These are phyloP conservation scores for Volucella zonaria DNA, from an alignment of 2,888 invertebrate genomes.

Conservation along the genomic window DNA sequence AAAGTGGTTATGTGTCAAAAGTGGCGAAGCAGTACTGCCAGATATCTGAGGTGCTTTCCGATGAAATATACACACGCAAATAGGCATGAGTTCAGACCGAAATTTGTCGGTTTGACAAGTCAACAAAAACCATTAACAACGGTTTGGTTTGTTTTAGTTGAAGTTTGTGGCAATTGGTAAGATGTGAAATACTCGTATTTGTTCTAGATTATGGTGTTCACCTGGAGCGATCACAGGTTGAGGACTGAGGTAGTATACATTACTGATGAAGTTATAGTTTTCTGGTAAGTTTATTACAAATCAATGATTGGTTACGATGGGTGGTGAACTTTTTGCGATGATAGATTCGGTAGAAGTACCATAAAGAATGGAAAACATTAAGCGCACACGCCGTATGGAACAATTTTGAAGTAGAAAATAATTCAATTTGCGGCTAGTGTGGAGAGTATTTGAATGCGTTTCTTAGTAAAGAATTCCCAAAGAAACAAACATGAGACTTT, in stretches of 20 bases:
- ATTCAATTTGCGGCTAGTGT: too few relatives aligned
- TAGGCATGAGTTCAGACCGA: constrained; percentile 27
- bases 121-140: constrained; percentile 29
- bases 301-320: too few relatives aligned
- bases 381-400: too few relatives aligned
- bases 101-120: constrained; percentile 41
- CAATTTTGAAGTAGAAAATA: too few relatives aligned
- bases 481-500: too few relatives aligned
- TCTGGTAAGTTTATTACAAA: background rate
- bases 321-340: too few relatives aligned
- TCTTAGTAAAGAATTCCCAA: too few relatives aligned
- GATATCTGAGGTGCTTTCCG: constrained; percentile 26
- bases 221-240: background rate
- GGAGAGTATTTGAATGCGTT: too few relatives aligned
- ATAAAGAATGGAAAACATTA: too few relatives aligned
- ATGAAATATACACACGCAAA: constrained; percentile 11
- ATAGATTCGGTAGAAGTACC: too few relatives aligned
- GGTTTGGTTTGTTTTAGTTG: constrained; percentile 16
- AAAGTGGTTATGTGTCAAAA: constrained; percentile 46
- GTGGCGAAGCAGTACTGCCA: constrained; percentile 24
- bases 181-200: background rate
- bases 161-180: constrained; percentile 2
- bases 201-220: constrained; percentile 8
- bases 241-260: background rate
- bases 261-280: background rate